Conservation (phyloP, 2,797 vertebrate species). For the Rhinatrema bivittatum region DNA sequence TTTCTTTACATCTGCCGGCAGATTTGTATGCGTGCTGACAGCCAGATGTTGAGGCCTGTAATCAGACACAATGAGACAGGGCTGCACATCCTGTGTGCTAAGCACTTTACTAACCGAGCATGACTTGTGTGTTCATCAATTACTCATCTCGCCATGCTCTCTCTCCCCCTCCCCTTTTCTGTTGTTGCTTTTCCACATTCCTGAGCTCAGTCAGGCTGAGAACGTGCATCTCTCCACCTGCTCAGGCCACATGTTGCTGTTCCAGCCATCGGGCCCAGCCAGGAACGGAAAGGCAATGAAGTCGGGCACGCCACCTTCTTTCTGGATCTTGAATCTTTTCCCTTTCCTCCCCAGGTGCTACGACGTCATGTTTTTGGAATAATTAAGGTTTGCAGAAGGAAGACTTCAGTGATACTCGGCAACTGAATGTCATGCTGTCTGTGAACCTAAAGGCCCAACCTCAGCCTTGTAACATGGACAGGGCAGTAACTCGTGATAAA, state of each 20-base stretch:
- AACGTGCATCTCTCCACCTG: constrained; percentile 57
- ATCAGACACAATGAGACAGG: constrained; percentile 25
- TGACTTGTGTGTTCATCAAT: constrained; percentile 43
- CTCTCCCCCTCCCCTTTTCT: constrained; percentile 45
- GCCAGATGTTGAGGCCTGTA: constrained; percentile 63
- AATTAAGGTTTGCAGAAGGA: not conserved
- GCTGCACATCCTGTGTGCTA: constrained; percentile 35
- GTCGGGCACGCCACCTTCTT: not conserved
- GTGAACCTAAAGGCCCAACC: too few relatives aligned
- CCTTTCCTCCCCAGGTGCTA: too few relatives aligned
- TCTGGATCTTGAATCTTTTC: too few relatives aligned
- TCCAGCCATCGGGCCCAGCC: too few relatives aligned
- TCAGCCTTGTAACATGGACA: too few relatives aligned
- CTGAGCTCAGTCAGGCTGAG: constrained; percentile 17
- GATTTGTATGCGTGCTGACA: constrained; percentile 39
- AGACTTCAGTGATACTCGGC: too few relatives aligned
- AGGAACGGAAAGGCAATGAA: too few relatives aligned
- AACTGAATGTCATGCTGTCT: too few relatives aligned
- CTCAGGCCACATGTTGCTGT: constrained; percentile 26
- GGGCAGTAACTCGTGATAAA: too few relatives aligned
- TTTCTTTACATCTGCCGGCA: constrained; percentile 32
- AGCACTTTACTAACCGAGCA: constrained; percentile 32
- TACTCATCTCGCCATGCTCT: constrained; percentile 22
- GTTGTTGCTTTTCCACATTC: constrained; percentile 51
- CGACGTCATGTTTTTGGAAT: too few relatives aligned